A percentile compares a stretch with the other conserved stretches of the same genome.
These are phyloP conservation scores for Bombus breviceps DNA, from an alignment of 1,140 invertebrate genomes.

Conservation along the genomic window DNA sequence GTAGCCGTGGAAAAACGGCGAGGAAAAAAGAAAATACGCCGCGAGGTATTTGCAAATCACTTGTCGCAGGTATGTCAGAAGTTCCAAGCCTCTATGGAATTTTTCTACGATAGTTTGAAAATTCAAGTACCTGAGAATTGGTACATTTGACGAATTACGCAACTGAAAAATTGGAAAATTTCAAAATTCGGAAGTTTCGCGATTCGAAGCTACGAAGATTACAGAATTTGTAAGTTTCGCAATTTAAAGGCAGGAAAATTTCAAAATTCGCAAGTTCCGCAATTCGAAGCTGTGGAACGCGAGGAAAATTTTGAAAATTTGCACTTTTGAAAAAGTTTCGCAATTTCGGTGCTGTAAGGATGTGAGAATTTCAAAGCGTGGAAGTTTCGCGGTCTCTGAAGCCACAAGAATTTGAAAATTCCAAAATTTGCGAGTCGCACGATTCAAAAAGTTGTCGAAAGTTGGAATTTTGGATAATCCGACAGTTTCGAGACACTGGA, in stretches of 20 bases:
- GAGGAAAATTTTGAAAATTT: too few species aligned
- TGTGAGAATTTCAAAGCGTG: not conserved
- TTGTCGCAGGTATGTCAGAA: not conserved
- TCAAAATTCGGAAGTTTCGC: not conserved
- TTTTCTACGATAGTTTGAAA: not conserved
- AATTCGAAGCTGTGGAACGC: accelerated
- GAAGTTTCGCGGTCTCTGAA: not conserved
- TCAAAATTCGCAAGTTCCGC: not conserved
- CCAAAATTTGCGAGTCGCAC: not conserved
- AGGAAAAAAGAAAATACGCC: not conserved
- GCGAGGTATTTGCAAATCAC: not conserved
- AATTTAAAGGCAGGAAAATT: not conserved
- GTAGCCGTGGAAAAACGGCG: not conserved
- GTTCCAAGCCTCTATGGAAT: not conserved
- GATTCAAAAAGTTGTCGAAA: too few species aligned
- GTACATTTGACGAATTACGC: too few species aligned
- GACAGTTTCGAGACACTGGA: too few species aligned
- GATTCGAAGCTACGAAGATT: too few species aligned
- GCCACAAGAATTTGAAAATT: not conserved
- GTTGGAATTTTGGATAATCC: too few species aligned
- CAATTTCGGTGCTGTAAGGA: too few species aligned
- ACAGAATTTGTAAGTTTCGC: too few species aligned
- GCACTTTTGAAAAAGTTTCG: too few species aligned
- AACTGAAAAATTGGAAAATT: not conserved
- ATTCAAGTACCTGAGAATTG: not conserved